Evolutionary conservation across 2,888 invertebrate species (phyloP).

Genomic region (Tanytarsus gracilentus): DNA sequence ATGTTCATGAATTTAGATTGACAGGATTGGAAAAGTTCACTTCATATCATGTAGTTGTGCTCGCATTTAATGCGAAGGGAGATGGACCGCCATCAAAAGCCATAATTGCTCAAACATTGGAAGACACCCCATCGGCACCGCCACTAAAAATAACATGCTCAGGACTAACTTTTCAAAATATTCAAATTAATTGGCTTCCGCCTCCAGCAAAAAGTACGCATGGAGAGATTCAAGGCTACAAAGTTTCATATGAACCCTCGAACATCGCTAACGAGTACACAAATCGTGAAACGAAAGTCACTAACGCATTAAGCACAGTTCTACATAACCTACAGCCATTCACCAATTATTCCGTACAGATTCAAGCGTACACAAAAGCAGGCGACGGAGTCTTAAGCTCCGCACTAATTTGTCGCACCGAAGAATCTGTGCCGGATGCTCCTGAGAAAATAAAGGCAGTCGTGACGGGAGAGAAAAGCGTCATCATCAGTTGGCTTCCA

Average conservation of each 20-base stretch:
- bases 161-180: constrained; percentile 58
- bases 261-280: constrained; percentile 37
- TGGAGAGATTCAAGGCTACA: constrained; percentile 66
- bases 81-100: constrained; percentile 66
- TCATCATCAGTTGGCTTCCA: constrained; percentile 57
- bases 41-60: constrained; percentile 66
- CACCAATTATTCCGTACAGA: constrained; percentile 57
- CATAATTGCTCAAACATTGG: constrained; percentile 42
- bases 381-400: constrained; percentile 52
- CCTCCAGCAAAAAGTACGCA: constrained; percentile 55
- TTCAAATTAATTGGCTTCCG: constrained; percentile 62
- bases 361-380: constrained; percentile 52
- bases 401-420: constrained; percentile 50
- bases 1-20: constrained; percentile 51
- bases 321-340: constrained; percentile 51
- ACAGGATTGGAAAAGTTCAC: constrained; percentile 66
- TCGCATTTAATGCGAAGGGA: constrained; percentile 72
- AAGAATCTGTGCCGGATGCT: constrained; percentile 41
- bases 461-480: constrained; percentile 49
- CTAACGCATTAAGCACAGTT: constrained; percentile 48
- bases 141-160: constrained; percentile 58
- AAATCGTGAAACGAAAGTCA: constrained; percentile 46
- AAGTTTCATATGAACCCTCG: constrained; percentile 57
- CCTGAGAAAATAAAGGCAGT: constrained; percentile 55
- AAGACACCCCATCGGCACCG: constrained; percentile 57